Conservation (phyloP, 2,797 vertebrate genomes). For the Gobio occitaniae region DNA sequence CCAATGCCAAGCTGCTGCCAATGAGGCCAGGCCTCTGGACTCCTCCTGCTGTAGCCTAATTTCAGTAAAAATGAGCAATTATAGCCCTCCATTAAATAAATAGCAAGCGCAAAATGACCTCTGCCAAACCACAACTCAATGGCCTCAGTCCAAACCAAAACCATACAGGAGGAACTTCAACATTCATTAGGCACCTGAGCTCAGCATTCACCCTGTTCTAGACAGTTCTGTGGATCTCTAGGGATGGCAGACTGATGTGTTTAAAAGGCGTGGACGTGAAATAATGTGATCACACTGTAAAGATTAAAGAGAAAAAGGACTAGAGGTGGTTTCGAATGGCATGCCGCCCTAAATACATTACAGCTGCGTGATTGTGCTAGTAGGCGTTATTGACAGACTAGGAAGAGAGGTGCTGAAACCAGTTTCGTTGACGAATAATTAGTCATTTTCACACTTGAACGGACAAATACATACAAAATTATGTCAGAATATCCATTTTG, state of each 20-base stretch:
- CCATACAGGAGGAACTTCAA: slow-evolving; percentile 32
- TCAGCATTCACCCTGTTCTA: slow-evolving; percentile 45
- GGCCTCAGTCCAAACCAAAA: slow-evolving; percentile 39
- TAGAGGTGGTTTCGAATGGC: neutral
- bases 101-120: slow-evolving; percentile 27
- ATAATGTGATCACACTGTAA: neutral
- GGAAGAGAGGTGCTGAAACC: no score
- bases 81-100: slow-evolving; percentile 54
- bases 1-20: slow-evolving; percentile 34
- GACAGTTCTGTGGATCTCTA: slow-evolving; percentile 24
- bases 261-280: slow-evolving; percentile 24
- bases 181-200: slow-evolving; percentile 38
- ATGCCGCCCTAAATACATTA: neutral
- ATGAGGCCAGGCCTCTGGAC: slow-evolving; percentile 40
- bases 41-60: slow-evolving; percentile 40
- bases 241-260: slow-evolving; percentile 30
- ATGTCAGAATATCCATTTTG: no score
- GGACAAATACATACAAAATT: no score
- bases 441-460: no score
- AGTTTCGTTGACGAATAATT: no score
- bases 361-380: neutral
- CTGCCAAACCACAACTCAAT: slow-evolving; percentile 54
- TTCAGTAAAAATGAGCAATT: slow-evolving; percentile 57
- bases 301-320: neutral
- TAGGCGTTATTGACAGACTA: neutral